Conservation (phyloP, 30 jellyfish, hydroid and myxozoan genomes). For the Cassiopea andromeda region DNA sequence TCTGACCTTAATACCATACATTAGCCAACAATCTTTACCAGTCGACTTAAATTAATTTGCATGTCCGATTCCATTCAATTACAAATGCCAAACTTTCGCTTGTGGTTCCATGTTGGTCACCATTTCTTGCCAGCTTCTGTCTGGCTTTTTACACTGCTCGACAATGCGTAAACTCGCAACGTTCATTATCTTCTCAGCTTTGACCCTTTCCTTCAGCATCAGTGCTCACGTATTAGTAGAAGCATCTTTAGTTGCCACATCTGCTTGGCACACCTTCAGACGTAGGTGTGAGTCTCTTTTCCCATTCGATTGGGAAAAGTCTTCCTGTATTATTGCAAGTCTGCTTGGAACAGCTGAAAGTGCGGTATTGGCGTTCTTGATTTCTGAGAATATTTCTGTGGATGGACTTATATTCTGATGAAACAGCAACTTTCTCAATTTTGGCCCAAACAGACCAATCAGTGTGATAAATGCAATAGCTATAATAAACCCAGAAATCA, state of each 20-base stretch:
- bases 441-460: slow-evolving; percentile 88
- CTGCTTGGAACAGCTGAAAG: background rate
- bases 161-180: no score
- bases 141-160: no score
- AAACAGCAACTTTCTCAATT: slow-evolving; percentile 46
- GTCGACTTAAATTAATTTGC: no score
- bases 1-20: no score
- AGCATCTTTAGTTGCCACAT: slow-evolving; percentile 16
- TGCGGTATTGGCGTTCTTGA: background rate
- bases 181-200: no score
- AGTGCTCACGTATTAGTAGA: slow-evolving; percentile 38
- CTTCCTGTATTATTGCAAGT: slow-evolving; percentile 27
- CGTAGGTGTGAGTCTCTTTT: background rate
- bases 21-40: no score
- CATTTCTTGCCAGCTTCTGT: no score
- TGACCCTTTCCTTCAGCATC: no score
- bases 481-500: slow-evolving; percentile 60
- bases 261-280: background rate
- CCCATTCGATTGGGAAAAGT: background rate
- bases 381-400: slow-evolving; percentile 37
- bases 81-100: no score
- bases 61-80: no score
- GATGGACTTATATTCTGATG: slow-evolving; percentile 33
- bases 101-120: no score
- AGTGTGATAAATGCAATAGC: slow-evolving; percentile 77